Percentiles rank a stretch among this genome's conserved stretches.
Evolutionary conservation across 2,888 invertebrate genomes (phyloP).

Genomic region (Belgica antarctica): DNA sequence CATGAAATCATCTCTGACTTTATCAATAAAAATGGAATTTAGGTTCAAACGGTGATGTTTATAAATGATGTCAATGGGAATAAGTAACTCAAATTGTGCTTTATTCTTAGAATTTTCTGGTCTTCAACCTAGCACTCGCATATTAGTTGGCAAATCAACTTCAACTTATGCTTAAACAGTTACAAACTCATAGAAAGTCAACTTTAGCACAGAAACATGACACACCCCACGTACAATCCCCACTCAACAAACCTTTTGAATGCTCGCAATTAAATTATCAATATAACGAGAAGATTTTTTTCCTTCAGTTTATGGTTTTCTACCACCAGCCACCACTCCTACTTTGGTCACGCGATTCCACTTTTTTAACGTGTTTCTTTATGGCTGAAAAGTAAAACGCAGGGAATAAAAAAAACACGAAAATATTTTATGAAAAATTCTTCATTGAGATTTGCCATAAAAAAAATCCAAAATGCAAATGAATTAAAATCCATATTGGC

Average conservation of each 20-base stretch:
- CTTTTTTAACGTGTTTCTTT: too few species aligned
- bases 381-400: too few species aligned
- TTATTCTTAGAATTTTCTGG: too few species aligned
- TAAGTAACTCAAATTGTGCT: too few species aligned
- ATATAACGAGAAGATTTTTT: neutral
- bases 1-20: slow-evolving; percentile 36
- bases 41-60: neutral
- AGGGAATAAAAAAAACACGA: slow-evolving; percentile 2
- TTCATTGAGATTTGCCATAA: slow-evolving; percentile 29
- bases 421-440: neutral
- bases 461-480: slow-evolving; percentile 33
- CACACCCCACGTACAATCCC: too few species aligned
- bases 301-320: slow-evolving; percentile 39
- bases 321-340: slow-evolving; percentile 42
- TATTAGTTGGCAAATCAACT: too few species aligned
- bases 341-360: slow-evolving; percentile 38
- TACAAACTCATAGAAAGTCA: too few species aligned
- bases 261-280: slow-evolving; percentile 44
- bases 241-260: slow-evolving; percentile 12
- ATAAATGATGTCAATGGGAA: neutral
- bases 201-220: too few species aligned
- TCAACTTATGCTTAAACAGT: too few species aligned
- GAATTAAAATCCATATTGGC: slow-evolving; percentile 27
- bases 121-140: too few species aligned
- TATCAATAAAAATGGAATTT: slow-evolving; percentile 26